Percentiles rank a stretch among this genome's conserved stretches.
phyloP scores from a whole-genome alignment of 2,888 invertebrate species.

The Sarcophaga rosellei region DNA sequence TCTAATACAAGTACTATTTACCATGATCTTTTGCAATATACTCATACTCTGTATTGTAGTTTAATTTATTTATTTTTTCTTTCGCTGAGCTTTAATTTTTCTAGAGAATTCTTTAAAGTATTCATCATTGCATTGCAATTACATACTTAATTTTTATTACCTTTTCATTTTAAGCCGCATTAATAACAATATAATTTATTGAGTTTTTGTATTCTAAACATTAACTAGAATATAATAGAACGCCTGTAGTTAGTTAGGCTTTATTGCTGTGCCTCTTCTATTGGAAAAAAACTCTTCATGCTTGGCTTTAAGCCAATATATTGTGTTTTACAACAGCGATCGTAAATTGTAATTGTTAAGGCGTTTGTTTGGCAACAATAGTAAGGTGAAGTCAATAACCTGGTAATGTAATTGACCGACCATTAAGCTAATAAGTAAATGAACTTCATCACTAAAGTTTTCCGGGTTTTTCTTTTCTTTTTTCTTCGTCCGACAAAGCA shows the following conservation, averaged over 20 bases:
- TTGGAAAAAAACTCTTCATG: not conserved
- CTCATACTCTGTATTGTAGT: conserved; percentile 13
- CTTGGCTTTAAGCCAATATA: not conserved
- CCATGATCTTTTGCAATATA: conserved; percentile 64
- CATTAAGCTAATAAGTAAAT: not conserved
- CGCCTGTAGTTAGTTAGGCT: too few species aligned
- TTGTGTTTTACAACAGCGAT: not conserved
- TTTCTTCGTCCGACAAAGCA: not conserved
- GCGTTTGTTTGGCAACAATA: not conserved
- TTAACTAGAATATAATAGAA: not conserved
- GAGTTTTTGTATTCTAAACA: not conserved
- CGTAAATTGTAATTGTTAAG: not conserved
- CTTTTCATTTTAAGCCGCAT: not conserved
- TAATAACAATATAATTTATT: not conserved
- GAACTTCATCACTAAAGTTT: not conserved
- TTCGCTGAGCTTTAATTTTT: conserved; percentile 27
- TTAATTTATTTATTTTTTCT: not conserved
- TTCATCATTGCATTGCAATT: not conserved
- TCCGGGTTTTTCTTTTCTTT: not conserved
- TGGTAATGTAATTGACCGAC: not conserved
- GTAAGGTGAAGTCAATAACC: not conserved
- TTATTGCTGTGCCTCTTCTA: too few species aligned
- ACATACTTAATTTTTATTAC: not conserved
- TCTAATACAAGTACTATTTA: conserved; percentile 37
- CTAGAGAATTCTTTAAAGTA: conserved; percentile 54